Percentiles rank a stretch among this genome's conserved stretches.
These are phyloP conservation scores for Odocoileus hemionus DNA, from an alignment of 2,113 vertebrate genomes.

Conservation along the genomic window DNA sequence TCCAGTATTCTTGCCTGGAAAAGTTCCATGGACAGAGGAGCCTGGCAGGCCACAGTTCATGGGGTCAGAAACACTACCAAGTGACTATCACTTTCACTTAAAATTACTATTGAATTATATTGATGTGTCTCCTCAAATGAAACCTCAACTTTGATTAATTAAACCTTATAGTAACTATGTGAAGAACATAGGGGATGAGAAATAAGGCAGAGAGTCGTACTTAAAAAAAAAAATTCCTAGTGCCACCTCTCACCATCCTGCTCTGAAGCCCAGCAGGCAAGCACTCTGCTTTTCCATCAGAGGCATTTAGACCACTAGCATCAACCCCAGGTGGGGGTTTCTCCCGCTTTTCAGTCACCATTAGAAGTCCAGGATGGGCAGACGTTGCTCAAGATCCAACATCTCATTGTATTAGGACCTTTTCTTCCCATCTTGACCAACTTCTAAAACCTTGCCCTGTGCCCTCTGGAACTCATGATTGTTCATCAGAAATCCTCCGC, in stretches of 20 bases:
- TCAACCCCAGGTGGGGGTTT: accelerated
- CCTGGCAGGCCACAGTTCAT: not conserved
- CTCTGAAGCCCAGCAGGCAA: not conserved
- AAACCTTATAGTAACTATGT: not conserved
- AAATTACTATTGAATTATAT: not conserved
- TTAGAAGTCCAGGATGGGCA: not conserved
- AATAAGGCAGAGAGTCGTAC: not conserved
- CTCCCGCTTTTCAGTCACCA: not conserved
- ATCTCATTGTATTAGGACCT: not conserved
- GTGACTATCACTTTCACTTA: not conserved
- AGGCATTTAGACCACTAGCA: not conserved
- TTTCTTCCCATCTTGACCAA: not conserved
- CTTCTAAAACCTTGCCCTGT: not conserved
- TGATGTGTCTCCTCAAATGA: not conserved
- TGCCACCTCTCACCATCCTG: too few relatives aligned
- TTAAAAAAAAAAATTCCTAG: not conserved
- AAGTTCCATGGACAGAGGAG: not conserved
- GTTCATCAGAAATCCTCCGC: not conserved
- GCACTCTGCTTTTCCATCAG: accelerated
- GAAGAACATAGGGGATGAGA: not conserved
- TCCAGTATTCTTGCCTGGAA: not conserved
- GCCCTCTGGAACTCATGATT: not conserved
- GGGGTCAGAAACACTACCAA: not conserved
- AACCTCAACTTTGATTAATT: not conserved
- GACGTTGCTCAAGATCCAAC: not conserved